Evolutionary conservation across 2,113 vertebrate genomes (phyloP), one percentile per base, ranked within the genome.

Genomic region (Spilogale gracilis): DNA sequence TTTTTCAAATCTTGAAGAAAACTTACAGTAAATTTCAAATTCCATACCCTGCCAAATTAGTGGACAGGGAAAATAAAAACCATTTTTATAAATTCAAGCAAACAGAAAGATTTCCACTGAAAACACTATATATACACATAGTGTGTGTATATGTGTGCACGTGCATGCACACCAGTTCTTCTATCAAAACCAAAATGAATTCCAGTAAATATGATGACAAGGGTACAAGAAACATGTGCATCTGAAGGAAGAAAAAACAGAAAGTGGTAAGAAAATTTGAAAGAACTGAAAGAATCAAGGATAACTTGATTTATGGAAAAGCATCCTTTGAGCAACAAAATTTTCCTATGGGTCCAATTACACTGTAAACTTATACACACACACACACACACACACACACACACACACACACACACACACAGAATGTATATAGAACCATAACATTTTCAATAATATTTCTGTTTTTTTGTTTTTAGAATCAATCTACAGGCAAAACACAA

Each of bases 41-140:
- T 27, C 21, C 30, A 85, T 71, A 56, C 17, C 5, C 9, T 80
- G 12, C 12, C 50, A 78, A 89, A 89, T 5, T 67, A 76, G n/a
- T 30, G 8, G 2, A 48, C 27, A 1, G 67, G 43, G 20, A 17
- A 87, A 90, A 67, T 10, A 69, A 43, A 74, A 65, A 30, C 69
- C 23, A 83, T 50, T 38, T 96, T 76, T 82, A 45, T 21, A 96
- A 95, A 56, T 89, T 54, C n/a, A 76, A 50, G n/a, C 45, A 20
- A 80, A 50, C 5, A 48, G 32, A 13, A 45, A 65, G 20, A 13
- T 78, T 92, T 43, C 18, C 32, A 52, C 5, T 43, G 67, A 88
- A 88, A 45, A 13, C 14, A 61, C 43, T 60, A 48, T 69, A 78
- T 30, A 50, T 30, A 30, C 25, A 50, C 7, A 76, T 16, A 25